phyloP scores from a whole-genome alignment of 2,113 vertebrate genomes.

The Osmerus mordax region DNA sequence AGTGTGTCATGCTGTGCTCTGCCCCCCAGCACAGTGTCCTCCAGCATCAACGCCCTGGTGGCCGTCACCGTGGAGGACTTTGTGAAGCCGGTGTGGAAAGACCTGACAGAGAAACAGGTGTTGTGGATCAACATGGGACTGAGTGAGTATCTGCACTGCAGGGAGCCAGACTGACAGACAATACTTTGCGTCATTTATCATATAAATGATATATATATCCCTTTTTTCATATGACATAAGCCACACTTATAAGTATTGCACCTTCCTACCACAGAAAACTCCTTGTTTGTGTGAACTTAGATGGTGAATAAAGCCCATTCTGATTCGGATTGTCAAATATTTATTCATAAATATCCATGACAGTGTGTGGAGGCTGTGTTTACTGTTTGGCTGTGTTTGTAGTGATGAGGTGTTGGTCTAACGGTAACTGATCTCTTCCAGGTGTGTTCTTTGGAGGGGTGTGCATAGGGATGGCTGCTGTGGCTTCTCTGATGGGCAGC shows the following conservation, averaged over 20 bases:
- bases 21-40: slow-evolving; percentile 82
- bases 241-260: too few relatives aligned
- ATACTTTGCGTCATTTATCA: too few relatives aligned
- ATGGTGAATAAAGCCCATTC: too few relatives aligned
- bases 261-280: too few relatives aligned
- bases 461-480: slow-evolving; percentile 91
- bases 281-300: too few relatives aligned
- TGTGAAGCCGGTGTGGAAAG: slow-evolving; percentile 68
- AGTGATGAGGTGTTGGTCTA: not conserved
- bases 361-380: too few relatives aligned
- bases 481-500: slow-evolving; percentile 85
- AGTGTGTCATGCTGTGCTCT: not conserved
- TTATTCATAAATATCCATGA: too few relatives aligned
- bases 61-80: slow-evolving; percentile 88
- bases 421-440: slow-evolving; percentile 38
- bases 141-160: slow-evolving; percentile 70
- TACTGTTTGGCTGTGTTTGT: not conserved
- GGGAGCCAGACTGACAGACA: too few relatives aligned
- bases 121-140: slow-evolving; percentile 84
- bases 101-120: slow-evolving; percentile 70
- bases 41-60: slow-evolving; percentile 88
- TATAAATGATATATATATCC: too few relatives aligned
- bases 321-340: too few relatives aligned
- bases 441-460: slow-evolving; percentile 85
- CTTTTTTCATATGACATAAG: too few relatives aligned